Base-by-base conservation (phyloP, 2,888 invertebrate species). In the Xanthorhoe spadicearia region DNA sequence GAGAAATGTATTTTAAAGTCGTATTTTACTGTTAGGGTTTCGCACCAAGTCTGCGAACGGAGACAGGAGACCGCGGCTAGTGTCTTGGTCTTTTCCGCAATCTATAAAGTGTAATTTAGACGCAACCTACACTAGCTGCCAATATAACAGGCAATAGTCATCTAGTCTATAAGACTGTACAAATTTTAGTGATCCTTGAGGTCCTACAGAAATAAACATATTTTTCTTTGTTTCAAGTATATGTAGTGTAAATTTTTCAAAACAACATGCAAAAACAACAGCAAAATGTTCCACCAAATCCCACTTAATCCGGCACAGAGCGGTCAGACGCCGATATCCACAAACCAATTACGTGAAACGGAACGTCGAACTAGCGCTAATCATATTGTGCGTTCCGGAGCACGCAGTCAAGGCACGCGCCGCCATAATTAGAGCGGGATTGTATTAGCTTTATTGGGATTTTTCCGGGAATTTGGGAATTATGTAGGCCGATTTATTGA, bases 361-460 rank as follows among this genome's bases (percentile, higher is more conserved):
- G 64, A 65, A 65, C 64, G 55, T 65, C 55, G 60, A 65, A 64
- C 54, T 54, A 55, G 54, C 50, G 9, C 60, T 65, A 65, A 65
- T 65, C 55, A 56, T 65, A 60, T 52, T 55, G 54, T 54, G 61
- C 58, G 69, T 61, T 66, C 50, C 56, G 51, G 38, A 10, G 13
- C 53, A 64, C 72, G 72, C 68, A 70, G 62, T 64, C 70, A 8
- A 35, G 66, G 63, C 72, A 72, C 72, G 72, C 66, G 51, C 68
- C 15, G 13, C 46, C 50, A 19, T 60, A 19, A 65, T 65, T 65
- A 65, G 55, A 48, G 56, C 64, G 50, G 50, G 59, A 38, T 56
- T 60, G 28, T 60, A 48, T 56, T 60, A 51, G 23, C 17, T n/a
- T 56, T 65, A 60, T 65, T 65, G 60, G 54, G 23, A 54, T 35